Evolutionary conservation across 2,797 vertebrate genomes (phyloP).

Genomic region (Pipistrellus pipistrellus): DNA sequence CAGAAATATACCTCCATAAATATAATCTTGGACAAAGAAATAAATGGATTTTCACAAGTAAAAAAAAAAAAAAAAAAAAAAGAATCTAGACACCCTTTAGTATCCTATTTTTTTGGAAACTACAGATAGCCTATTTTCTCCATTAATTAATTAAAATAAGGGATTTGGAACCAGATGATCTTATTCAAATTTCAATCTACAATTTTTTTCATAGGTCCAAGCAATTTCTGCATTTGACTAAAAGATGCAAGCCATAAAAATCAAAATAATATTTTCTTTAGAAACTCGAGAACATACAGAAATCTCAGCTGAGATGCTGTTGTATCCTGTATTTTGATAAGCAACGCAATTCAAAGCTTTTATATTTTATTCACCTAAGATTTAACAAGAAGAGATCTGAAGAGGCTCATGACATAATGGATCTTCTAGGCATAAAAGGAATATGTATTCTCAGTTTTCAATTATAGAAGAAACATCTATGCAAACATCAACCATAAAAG

Average conservation of each 20-base stretch:
- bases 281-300: background rate
- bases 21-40: background rate
- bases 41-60: background rate
- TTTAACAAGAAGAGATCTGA: slow-evolving; percentile 54
- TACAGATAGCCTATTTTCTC: background rate
- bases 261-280: background rate
- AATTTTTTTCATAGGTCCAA: background rate
- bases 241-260: background rate
- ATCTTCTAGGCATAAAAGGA: background rate
- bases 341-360: slow-evolving; percentile 18
- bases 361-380: slow-evolving; percentile 1
- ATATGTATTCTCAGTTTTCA: slow-evolving; percentile 19
- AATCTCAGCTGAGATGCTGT: background rate
- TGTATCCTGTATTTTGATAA: background rate
- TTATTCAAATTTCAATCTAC: background rate
- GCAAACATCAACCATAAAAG: background rate
- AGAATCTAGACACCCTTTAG: background rate
- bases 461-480: background rate
- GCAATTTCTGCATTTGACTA: slow-evolving; percentile 17
- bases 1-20: background rate
- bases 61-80: background rate
- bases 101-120: background rate
- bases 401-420: background rate
- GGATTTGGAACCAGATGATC: background rate
- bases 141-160: background rate